phyloP scores from a whole-genome alignment of 2,797 vertebrate species.

The Spinus pinus region DNA sequence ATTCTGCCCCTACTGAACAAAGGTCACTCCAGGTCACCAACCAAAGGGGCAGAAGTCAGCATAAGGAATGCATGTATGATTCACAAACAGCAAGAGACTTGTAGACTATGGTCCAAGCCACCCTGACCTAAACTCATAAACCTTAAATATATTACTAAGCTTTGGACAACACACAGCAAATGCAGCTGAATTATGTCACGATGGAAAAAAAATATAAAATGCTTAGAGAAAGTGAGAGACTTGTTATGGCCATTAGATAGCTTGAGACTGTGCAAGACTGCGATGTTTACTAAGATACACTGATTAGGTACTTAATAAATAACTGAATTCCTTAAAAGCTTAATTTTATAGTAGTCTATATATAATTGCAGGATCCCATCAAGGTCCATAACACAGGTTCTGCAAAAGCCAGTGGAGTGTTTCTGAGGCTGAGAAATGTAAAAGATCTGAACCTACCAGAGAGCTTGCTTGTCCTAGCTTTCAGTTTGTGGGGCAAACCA shows the following conservation, averaged over 20 bases:
- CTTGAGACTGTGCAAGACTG: background rate
- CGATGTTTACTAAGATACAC: background rate
- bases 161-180: background rate
- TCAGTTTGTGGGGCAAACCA: slow-evolving; percentile 90
- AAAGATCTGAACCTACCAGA: slow-evolving; percentile 80
- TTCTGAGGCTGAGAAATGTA: background rate
- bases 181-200: background rate
- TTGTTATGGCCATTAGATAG: background rate
- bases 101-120: background rate
- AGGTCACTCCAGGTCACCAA: background rate
- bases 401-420: background rate
- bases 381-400: background rate
- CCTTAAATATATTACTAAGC: background rate
- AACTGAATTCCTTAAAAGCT: background rate
- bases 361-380: background rate
- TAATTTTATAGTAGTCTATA: background rate
- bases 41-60: background rate
- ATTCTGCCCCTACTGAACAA: background rate
- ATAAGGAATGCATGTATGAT: accelerated
- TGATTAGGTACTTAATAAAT: background rate
- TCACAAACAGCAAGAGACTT: background rate
- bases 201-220: background rate
- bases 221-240: background rate
- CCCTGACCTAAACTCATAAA: background rate
- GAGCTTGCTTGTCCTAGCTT: slow-evolving; percentile 86